Evolutionary conservation across 2,113 vertebrate genomes (phyloP).

Genomic region (Muntiacus muntjak): DNA sequence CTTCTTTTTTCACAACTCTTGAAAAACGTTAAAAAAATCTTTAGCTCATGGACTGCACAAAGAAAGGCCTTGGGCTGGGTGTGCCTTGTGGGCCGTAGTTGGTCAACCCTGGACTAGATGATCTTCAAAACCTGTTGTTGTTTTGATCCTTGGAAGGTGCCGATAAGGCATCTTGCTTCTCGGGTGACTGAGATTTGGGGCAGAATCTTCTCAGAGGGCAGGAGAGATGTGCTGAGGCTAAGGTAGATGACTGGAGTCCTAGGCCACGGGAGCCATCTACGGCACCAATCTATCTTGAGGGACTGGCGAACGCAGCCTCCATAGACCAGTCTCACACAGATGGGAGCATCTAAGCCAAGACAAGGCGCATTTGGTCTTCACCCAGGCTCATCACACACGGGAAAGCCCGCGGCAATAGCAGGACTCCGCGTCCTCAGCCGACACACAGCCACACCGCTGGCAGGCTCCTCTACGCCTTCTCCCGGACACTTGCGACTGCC

Average conservation of each 20-base stretch:
- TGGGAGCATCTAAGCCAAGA: background rate
- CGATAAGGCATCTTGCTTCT: background rate
- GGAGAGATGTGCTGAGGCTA: background rate
- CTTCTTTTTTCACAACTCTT: background rate
- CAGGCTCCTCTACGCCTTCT: background rate
- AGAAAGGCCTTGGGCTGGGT: background rate
- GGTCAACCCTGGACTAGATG: background rate
- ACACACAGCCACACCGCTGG: background rate
- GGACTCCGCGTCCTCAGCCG: background rate
- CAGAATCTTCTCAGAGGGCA: background rate
- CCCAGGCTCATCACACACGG: background rate
- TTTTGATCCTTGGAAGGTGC: background rate
- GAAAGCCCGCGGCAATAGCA: background rate
- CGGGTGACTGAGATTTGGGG: background rate
- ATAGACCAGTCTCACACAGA: background rate
- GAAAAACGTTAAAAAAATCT: background rate
- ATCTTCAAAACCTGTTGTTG: background rate
- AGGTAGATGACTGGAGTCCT: background rate
- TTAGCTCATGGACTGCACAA: background rate
- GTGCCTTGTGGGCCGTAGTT: background rate
- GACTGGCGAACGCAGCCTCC: background rate
- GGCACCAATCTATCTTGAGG: background rate
- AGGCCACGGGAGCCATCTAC: background rate
- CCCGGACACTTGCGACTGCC: background rate
- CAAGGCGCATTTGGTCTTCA: background rate